Percentiles rank a stretch among this genome's conserved stretches.
These are phyloP conservation scores for Aurelia sp. DNA, from an alignment of 30 jellyfish, hydroid and myxozoan species.

Conservation along the genomic window DNA sequence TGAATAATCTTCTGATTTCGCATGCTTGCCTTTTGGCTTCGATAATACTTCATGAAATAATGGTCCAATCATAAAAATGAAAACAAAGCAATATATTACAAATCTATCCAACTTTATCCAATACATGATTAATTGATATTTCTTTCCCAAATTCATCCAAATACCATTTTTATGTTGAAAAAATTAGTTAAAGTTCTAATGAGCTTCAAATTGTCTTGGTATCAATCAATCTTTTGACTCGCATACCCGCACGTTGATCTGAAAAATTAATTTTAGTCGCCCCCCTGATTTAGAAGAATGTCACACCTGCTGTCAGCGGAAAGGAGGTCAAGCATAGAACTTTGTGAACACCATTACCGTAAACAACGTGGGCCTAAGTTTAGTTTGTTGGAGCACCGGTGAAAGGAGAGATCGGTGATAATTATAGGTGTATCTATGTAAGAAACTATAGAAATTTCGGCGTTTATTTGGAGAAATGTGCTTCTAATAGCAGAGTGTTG, in stretches of 20 bases:
- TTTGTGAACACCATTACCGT: neutral
- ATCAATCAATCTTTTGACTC: neutral
- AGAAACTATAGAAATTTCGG: neutral
- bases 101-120: neutral
- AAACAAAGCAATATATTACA: neutral
- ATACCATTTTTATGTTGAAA: neutral
- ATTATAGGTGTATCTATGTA: too few species aligned
- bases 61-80: conserved; percentile 10
- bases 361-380: too few species aligned
- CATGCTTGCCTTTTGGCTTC: conserved; percentile 46
- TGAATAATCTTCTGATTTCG: conserved; percentile 6
- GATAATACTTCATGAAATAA: conserved; percentile 16
- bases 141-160: neutral
- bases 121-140: neutral
- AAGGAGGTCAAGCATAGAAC: conserved; percentile 65
- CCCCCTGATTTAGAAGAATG: conserved; percentile 56
- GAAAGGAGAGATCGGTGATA: too few species aligned
- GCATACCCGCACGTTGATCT: conserved; percentile 32
- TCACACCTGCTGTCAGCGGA: conserved; percentile 39
- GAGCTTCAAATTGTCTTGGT: neutral
- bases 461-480: neutral
- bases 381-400: too few species aligned
- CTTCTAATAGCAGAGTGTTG: too few species aligned
- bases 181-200: neutral
- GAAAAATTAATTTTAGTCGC: neutral